Evolutionary conservation across 2,797 vertebrate species (phyloP).

Genomic region (Coregonus sp.): DNA sequence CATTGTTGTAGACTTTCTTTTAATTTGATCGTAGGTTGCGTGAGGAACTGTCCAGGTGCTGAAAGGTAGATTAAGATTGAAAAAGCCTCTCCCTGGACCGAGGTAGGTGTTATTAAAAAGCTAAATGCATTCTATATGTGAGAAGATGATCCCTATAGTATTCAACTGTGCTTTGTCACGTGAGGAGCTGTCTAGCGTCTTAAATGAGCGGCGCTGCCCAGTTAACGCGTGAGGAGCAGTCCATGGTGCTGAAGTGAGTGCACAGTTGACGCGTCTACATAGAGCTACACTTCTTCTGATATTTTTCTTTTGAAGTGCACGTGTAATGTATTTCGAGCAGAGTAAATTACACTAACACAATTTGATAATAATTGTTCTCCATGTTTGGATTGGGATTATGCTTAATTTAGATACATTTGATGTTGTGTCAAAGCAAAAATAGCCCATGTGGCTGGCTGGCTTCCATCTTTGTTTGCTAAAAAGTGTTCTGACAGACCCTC

Average conservation of each 20-base stretch:
- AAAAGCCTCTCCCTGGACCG: not conserved
- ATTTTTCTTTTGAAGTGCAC: not conserved
- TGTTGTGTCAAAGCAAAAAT: not conserved
- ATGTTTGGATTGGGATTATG: not conserved
- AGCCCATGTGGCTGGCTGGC: not conserved
- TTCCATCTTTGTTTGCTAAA: not conserved
- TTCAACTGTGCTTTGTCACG: not conserved
- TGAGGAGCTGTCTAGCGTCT: conserved; percentile 38
- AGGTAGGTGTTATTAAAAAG: not conserved
- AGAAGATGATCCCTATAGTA: not conserved
- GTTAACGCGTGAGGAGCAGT: conserved; percentile 33
- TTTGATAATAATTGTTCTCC: not conserved
- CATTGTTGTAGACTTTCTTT: not conserved
- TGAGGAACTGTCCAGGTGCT: too few relatives aligned
- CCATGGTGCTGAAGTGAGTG: conserved; percentile 23
- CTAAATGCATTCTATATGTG: not conserved
- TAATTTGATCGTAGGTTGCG: conserved; percentile 3
- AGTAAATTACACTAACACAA: not conserved
- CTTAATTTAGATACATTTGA: not conserved
- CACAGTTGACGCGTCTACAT: conserved; percentile 39
- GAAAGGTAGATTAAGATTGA: not conserved
- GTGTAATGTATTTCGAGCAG: not conserved
- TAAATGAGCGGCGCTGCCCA: conserved; percentile 8
- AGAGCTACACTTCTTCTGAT: conserved; percentile 12
- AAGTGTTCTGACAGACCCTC: not conserved